These are phyloP conservation scores for Heterodera carotae DNA, from an alignment of 1,140 invertebrate species.

Conservation along the genomic window DNA sequence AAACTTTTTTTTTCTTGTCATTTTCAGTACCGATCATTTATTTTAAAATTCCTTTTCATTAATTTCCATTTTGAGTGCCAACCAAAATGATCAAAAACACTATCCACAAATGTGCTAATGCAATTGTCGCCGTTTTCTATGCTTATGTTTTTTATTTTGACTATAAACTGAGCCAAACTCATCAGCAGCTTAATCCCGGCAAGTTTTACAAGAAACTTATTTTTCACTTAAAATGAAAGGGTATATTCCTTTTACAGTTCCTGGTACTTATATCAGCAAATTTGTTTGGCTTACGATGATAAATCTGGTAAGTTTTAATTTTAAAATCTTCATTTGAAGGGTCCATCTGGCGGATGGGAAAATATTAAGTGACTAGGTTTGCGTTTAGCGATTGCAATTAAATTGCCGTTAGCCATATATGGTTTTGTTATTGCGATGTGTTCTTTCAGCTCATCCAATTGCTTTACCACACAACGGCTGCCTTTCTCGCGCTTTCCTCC, in stretches of 20 bases:
- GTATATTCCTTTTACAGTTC: conserved; percentile 18
- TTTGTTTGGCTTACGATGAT: conserved; percentile 58
- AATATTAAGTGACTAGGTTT: too few species aligned
- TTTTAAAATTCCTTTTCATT: too few species aligned
- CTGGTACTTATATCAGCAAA: conserved; percentile 41
- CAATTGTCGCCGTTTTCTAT: conserved; percentile 17
- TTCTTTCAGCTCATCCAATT: conserved; percentile 4
- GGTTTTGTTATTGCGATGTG: too few species aligned
- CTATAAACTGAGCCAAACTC: conserved; percentile 24
- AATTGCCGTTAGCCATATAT: too few species aligned
- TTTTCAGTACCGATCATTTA: too few species aligned
- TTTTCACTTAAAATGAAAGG: too few species aligned
- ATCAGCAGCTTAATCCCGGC: conserved; percentile 25
- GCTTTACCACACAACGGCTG: conserved; percentile 31
- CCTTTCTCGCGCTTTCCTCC: conserved; percentile 21
- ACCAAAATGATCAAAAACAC: too few species aligned
- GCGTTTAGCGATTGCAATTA: too few species aligned
- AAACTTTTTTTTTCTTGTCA: too few species aligned
- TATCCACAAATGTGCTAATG: background rate
- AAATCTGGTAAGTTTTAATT: conserved; percentile 42
- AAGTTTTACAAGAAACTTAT: background rate
- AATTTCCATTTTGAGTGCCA: too few species aligned
- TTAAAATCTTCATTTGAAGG: too few species aligned
- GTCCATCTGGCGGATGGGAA: too few species aligned
- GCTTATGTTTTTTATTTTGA: conserved; percentile 39